Conservation (phyloP, 1,140 invertebrate species). For the Drosophila ercepeae region DNA sequence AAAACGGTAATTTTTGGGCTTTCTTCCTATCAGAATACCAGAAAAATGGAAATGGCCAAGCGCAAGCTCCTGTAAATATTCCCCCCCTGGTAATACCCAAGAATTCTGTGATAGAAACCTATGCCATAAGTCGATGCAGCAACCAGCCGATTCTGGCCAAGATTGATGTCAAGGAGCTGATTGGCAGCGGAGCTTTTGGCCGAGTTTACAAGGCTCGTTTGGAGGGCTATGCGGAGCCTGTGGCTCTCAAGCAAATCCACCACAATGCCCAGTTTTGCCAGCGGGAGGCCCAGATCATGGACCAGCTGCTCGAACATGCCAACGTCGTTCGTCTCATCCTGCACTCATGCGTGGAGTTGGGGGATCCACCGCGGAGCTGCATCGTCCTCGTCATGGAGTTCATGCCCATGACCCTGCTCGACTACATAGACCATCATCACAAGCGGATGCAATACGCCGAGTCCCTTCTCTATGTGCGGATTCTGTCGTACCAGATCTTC, state of each 20-base stretch:
- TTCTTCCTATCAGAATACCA: neutral
- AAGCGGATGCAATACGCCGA: neutral
- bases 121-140: neutral
- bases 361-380: neutral
- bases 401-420: constrained; percentile 50
- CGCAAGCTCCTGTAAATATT: neutral
- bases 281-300: constrained; percentile 32
- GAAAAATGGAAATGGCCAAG: neutral
- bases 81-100: constrained; percentile 9
- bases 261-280: neutral
- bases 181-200: constrained; percentile 47
- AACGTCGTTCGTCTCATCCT: constrained; percentile 40
- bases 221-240: neutral
- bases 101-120: neutral
- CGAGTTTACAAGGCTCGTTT: constrained; percentile 35
- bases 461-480: constrained; percentile 22
- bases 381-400: constrained; percentile 45
- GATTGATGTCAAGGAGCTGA: constrained; percentile 16
- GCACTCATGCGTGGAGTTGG: constrained; percentile 20
- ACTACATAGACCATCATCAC: constrained; percentile 8
- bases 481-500: constrained; percentile 96
- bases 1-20: neutral
- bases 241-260: constrained; percentile 50
- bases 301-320: constrained; percentile 20
- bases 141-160: neutral